phyloP scores from a whole-genome alignment of 2,113 vertebrate genomes.

The Strigops habroptila region DNA sequence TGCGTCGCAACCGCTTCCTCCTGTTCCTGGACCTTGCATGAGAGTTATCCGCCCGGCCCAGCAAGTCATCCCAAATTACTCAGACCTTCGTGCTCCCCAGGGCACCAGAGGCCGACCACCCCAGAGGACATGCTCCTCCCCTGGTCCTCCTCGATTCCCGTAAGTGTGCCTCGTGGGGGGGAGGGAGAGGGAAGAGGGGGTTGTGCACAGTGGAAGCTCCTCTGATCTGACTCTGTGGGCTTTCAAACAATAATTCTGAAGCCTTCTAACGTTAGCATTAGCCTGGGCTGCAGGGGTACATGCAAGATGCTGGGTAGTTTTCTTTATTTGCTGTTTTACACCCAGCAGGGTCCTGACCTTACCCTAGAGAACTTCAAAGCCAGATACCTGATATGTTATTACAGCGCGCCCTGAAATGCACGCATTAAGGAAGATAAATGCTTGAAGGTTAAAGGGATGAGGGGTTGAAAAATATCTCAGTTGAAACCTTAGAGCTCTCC shows the following conservation, averaged over 20 bases:
- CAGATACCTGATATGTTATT: neutral
- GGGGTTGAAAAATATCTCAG: neutral
- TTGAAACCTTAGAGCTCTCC: constrained; percentile 20
- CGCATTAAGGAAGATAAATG: neutral
- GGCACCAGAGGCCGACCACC: neutral
- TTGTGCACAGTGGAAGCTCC: neutral
- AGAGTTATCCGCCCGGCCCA: constrained; percentile 25
- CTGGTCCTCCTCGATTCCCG: constrained; percentile 36
- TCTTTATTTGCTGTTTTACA: neutral
- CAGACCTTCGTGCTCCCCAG: constrained; percentile 19
- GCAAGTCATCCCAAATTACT: constrained; percentile 58
- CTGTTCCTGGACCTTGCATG: constrained; percentile 27
- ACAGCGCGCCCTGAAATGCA: neutral
- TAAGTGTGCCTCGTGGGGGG: neutral
- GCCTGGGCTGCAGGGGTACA: neutral
- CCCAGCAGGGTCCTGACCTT: neutral
- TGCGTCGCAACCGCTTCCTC: constrained; percentile 9
- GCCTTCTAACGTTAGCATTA: neutral
- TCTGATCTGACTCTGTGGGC: neutral
- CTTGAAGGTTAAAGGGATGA: constrained; percentile 20
- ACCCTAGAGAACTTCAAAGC: constrained; percentile 9
- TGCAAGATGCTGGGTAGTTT: neutral
- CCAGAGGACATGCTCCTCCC: neutral
- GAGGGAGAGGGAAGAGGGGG: neutral
- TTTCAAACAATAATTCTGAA: neutral